Conservation (phyloP, 2,113 vertebrate species). For the Monopterus albus region DNA sequence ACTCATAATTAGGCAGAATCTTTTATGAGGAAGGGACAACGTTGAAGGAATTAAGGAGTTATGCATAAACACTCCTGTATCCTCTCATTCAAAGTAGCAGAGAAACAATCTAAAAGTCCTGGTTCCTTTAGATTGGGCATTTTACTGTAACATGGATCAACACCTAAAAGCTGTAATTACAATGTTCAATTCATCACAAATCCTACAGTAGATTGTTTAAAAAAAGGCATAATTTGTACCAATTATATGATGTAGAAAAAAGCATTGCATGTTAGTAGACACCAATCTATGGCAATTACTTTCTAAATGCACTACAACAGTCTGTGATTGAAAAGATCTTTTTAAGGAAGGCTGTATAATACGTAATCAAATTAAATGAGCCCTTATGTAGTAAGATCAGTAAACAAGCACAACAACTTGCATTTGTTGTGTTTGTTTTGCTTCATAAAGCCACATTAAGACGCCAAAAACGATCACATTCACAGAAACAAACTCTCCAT, state of each 20-base stretch:
- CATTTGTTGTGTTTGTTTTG: conserved; percentile 27
- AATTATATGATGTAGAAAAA: conserved; percentile 8
- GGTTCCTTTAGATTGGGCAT: background rate
- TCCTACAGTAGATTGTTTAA: background rate
- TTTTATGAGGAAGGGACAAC: background rate
- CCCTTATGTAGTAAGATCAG: conserved; percentile 17
- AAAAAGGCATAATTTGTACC: background rate
- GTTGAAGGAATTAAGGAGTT: background rate
- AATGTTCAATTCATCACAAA: background rate
- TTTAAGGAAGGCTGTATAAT: conserved; percentile 31
- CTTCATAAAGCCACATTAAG: conserved; percentile 26
- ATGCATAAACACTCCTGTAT: background rate
- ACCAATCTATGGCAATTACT: conserved; percentile 14
- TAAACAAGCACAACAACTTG: conserved; percentile 2
- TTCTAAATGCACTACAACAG: conserved; percentile 1
- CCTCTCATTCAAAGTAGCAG: background rate
- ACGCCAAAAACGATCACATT: conserved; percentile 30
- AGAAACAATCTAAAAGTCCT: background rate
- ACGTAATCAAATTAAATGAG: conserved; percentile 36
- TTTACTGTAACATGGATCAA: background rate
- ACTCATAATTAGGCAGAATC: background rate
- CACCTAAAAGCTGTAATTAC: conserved; percentile 1
- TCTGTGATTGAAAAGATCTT: background rate
- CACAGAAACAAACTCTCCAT: background rate
- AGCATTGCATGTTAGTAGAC: background rate